phyloP scores from a whole-genome alignment of 2,113 vertebrate genomes.

The Pangasianodon hypophthalmus region DNA sequence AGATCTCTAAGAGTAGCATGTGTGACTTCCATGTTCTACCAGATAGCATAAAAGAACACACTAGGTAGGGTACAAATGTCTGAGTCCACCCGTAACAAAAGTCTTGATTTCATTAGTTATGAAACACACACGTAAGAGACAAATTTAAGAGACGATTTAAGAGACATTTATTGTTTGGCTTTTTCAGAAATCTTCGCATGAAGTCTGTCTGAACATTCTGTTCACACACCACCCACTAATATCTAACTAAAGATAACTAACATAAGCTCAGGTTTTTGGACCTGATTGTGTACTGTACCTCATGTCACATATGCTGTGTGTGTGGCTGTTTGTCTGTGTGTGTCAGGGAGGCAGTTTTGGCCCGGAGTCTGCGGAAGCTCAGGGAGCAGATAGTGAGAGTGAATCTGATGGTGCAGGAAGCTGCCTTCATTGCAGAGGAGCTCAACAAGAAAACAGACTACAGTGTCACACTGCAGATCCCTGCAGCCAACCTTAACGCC shows the following conservation, averaged over 20 bases:
- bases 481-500: conserved; percentile 91
- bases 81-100: neutral
- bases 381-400: conserved; percentile 90
- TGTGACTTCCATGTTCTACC: neutral
- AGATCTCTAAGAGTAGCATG: neutral
- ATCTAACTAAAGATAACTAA: neutral
- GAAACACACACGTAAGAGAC: too few relatives aligned
- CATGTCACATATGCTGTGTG: neutral
- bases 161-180: neutral
- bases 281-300: neutral
- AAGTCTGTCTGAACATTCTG: neutral
- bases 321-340: neutral
- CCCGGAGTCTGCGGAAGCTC: conserved; percentile 85
- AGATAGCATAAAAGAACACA: neutral
- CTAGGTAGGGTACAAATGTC: neutral
- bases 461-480: conserved; percentile 93
- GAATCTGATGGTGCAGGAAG: conserved; percentile 88
- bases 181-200: neutral
- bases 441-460: conserved; percentile 92
- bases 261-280: neutral
- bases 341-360: conserved; percentile 86
- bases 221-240: neutral
- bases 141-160: too few relatives aligned
- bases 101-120: neutral
- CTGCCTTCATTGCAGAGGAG: conserved; percentile 87